Conservation (phyloP, 92 coral and sea anemone genomes). For the Phenganax subtilis region DNA sequence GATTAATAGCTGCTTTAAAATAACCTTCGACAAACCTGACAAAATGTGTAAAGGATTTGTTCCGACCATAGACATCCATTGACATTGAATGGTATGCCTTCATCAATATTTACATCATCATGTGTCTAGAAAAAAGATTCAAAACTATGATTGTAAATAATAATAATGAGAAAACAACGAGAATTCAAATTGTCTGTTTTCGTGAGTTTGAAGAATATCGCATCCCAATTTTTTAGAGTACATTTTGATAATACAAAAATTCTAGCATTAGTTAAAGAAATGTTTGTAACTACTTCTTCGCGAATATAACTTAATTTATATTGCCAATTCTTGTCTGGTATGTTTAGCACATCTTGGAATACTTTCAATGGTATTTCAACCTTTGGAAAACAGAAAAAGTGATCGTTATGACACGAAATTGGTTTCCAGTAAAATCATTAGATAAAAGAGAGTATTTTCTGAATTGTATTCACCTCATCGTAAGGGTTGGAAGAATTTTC, state of each 20-base stretch:
- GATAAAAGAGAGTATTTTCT: neutral
- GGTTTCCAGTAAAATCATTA: neutral
- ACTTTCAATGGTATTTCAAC: conserved; percentile 68
- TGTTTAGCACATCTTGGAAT: conserved; percentile 52
- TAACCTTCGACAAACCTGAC: neutral
- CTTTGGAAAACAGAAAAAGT: conserved; percentile 36
- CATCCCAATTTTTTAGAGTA: neutral
- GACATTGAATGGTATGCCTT: neutral
- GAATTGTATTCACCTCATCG: conserved; percentile 52
- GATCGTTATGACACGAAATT: neutral
- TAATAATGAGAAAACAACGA: too few relatives aligned
- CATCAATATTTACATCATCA: neutral
- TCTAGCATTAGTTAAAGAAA: neutral
- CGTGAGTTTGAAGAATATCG: neutral
- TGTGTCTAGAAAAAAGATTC: neutral
- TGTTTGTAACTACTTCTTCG: neutral
- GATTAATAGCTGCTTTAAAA: neutral
- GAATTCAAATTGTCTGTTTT: too few relatives aligned
- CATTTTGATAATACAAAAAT: neutral
- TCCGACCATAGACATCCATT: conserved; percentile 17
- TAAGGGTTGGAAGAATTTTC: conserved; percentile 57
- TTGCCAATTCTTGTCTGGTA: conserved; percentile 20
- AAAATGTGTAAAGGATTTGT: neutral
- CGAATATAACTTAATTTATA: neutral
- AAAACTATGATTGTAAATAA: neutral